Evolutionary conservation across 2,888 invertebrate genomes (phyloP).

Genomic region (Sinodicranocentrus sp.): DNA sequence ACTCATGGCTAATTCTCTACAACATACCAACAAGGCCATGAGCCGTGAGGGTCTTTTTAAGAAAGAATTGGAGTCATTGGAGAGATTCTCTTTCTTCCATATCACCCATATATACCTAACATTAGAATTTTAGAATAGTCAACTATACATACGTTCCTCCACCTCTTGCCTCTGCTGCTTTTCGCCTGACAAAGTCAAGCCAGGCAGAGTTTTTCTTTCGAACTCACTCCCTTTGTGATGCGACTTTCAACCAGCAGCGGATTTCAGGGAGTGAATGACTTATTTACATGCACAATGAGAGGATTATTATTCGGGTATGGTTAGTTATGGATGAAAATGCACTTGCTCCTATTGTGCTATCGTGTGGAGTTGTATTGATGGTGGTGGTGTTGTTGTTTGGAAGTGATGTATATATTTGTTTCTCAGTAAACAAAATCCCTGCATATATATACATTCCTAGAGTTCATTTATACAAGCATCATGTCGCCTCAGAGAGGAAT

Average conservation of each 20-base stretch:
- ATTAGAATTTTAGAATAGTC: constrained; percentile 5
- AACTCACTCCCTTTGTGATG: background rate
- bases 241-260: background rate
- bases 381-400: constrained; percentile 18
- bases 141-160: no score
- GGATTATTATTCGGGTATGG: constrained; percentile 42
- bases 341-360: constrained; percentile 22
- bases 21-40: constrained; percentile 52
- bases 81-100: constrained; percentile 29
- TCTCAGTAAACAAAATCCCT: no score
- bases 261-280: constrained; percentile 42
- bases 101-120: constrained; percentile 34
- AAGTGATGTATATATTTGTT: no score
- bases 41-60: constrained; percentile 56
- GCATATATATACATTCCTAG: no score
- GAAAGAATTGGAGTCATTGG: constrained; percentile 10
- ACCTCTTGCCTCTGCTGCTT: no score
- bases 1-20: constrained; percentile 42
- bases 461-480: no score
- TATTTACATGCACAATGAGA: constrained; percentile 48
- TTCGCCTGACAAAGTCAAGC: no score
- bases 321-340: constrained; percentile 33
- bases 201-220: background rate
- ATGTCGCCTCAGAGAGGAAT: no score
- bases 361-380: constrained; percentile 4